Conservation (phyloP, 2,888 invertebrate species). For the Pammene aurita region DNA sequence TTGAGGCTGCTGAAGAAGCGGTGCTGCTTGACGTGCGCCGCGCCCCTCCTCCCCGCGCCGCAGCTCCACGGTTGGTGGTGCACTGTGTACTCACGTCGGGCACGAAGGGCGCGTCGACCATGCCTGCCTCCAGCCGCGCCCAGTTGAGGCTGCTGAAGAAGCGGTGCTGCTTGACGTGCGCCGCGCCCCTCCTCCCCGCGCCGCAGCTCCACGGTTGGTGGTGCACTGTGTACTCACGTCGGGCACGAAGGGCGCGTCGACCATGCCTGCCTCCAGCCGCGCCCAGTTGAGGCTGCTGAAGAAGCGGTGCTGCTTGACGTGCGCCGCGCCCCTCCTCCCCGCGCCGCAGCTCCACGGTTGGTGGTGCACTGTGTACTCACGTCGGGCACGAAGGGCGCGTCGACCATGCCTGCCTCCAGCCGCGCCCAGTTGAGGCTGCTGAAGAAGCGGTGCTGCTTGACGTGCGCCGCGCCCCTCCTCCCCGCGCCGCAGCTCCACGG, state of each 20-base stretch:
- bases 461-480: constrained; percentile 89
- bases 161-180: constrained; percentile 88
- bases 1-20: constrained; percentile 91
- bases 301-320: constrained; percentile 89
- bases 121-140: constrained; percentile 98
- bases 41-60: constrained; percentile 86
- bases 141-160: constrained; percentile 94
- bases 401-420: constrained; percentile 97
- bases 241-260: constrained; percentile 84
- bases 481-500: constrained; percentile 84
- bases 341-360: constrained; percentile 87
- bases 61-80: constrained; percentile 67
- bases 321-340: constrained; percentile 88
- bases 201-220: constrained; percentile 83
- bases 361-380: too few species aligned
- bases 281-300: constrained; percentile 96
- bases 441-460: constrained; percentile 89
- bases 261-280: constrained; percentile 97
- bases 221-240: constrained; percentile 59
- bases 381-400: constrained; percentile 79
- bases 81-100: constrained; percentile 52
- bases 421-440: constrained; percentile 96
- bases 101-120: constrained; percentile 87
- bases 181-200: constrained; percentile 87
- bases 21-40: constrained; percentile 89